These are phyloP conservation scores for Sericinus montela DNA, from an alignment of 2,888 invertebrate species.

Conservation along the genomic window DNA sequence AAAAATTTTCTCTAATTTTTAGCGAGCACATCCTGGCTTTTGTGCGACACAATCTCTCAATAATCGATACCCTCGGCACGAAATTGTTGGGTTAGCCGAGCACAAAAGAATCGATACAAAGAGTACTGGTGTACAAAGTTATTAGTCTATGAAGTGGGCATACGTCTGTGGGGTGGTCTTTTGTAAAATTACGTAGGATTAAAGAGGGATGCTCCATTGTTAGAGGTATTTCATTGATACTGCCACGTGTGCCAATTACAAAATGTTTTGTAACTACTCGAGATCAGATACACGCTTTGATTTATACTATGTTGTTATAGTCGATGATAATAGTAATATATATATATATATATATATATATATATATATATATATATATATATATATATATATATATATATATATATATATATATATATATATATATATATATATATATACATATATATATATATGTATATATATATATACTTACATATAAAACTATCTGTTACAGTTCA, in stretches of 20 bases:
- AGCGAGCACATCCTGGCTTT: constrained; percentile 1
- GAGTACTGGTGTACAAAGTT: constrained; percentile 12
- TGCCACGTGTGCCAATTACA: constrained; percentile 24
- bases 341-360: too few species aligned
- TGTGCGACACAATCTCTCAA: neutral
- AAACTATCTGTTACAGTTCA: too few species aligned
- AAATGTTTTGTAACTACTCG: constrained; percentile 1
- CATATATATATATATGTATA: too few species aligned
- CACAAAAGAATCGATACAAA: constrained; percentile 22
- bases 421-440: too few species aligned
- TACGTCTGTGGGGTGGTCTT: constrained; percentile 21
- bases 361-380: too few species aligned
- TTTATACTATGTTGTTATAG: too few species aligned
- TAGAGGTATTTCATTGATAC: constrained; percentile 8
- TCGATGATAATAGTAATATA: too few species aligned
- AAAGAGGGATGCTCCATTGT: constrained; percentile 29
- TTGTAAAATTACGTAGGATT: constrained; percentile 18
- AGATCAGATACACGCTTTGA: too few species aligned
- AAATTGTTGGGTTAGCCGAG: constrained; percentile 2
- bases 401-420: too few species aligned
- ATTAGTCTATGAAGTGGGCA: constrained; percentile 17
- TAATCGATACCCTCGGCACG: constrained; percentile 3
- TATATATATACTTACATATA: too few species aligned
- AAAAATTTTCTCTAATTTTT: too few species aligned
- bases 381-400: too few species aligned